Conservation (phyloP, 2,797 vertebrate genomes). For the Xerus rutilus region DNA sequence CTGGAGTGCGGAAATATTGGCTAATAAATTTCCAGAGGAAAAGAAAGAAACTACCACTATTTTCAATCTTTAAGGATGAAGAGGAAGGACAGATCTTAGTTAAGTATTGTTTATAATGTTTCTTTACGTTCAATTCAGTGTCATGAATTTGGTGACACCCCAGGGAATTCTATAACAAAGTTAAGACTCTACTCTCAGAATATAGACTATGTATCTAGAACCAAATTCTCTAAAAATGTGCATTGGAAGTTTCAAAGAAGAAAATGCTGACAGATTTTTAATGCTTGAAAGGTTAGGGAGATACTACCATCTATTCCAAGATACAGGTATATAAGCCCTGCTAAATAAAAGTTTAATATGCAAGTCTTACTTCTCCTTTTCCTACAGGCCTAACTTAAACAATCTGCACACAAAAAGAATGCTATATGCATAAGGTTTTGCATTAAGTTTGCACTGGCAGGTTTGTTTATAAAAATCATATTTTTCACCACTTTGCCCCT, state of each 20-base stretch:
- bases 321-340: conserved; percentile 61
- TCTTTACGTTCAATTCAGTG: conserved; percentile 53
- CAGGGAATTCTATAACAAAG: conserved; percentile 68
- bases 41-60: conserved; percentile 60
- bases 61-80: conserved; percentile 1
- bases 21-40: conserved; percentile 73
- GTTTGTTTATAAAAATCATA: conserved; percentile 89
- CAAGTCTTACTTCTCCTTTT: conserved; percentile 84
- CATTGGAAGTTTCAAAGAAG: conserved; percentile 74
- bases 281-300: conserved; percentile 71
- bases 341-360: conserved; percentile 84
- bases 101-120: conserved; percentile 55
- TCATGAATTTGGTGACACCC: not conserved
- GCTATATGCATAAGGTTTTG: conserved; percentile 85
- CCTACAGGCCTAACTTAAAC: conserved; percentile 85
- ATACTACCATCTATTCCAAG: conserved; percentile 79
- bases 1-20: conserved; percentile 65
- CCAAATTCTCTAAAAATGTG: conserved; percentile 81
- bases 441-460: conserved; percentile 88
- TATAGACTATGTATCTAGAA: conserved; percentile 53
- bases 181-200: conserved; percentile 69
- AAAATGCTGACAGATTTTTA: conserved; percentile 83
- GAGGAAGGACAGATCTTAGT: not conserved
- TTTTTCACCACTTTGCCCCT: conserved; percentile 87
- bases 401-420: conserved; percentile 84